Base-by-base conservation (phyloP, 2,797 vertebrate genomes). In the Pyrrhura leucotis region DNA sequence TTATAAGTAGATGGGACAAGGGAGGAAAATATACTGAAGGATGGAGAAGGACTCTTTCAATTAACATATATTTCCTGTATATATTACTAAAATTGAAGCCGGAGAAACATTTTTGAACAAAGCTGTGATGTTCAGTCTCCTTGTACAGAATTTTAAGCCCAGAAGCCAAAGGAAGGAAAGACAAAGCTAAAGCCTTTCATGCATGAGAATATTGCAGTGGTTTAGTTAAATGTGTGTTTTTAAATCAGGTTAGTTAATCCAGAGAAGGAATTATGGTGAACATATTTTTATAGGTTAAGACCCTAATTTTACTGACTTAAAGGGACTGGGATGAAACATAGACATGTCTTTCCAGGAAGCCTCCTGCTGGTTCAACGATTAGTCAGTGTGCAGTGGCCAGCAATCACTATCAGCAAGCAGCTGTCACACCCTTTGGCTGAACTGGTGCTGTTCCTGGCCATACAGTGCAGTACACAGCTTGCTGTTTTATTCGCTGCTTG, bases 381-480 rank as follows among this genome's bases (percentile, higher is more conserved):
- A 92, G 89, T 59, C 3, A 6, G 62, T 8, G 1, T 37, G 76
- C 77, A n/a, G 85, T 66, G 82, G 69, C 82, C 85, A 72, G 76
- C 89, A 76, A 48, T 85, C 82, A 9, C 73, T 54, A 92, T 48
- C 73, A 66, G 89, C 62, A 35, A 93, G 85, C 92, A 93, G 95
- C 92, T 97, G 95, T 96, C 95, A 81, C 82, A 37, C 85, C 92
- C 93, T 95, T 94, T 93, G 95, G 93, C 92, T 95, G 90, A 68
- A 20, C 79, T 40, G 85, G 62, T 84, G 82, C 89, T 47, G 53
- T 59, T 95, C 54, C 89, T 84, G 95, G 82, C 82, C 2, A 0
- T 59, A 16, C 72, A 72, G 89, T 10, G 82, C 45, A 59, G 39
- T 7, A 47, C 79, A 83, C 92, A 92, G 89, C 92, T 94, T 94